Evolutionary conservation across 64 coral and sea anemone genomes (phyloP).

Genomic region (Acropora yongei): DNA sequence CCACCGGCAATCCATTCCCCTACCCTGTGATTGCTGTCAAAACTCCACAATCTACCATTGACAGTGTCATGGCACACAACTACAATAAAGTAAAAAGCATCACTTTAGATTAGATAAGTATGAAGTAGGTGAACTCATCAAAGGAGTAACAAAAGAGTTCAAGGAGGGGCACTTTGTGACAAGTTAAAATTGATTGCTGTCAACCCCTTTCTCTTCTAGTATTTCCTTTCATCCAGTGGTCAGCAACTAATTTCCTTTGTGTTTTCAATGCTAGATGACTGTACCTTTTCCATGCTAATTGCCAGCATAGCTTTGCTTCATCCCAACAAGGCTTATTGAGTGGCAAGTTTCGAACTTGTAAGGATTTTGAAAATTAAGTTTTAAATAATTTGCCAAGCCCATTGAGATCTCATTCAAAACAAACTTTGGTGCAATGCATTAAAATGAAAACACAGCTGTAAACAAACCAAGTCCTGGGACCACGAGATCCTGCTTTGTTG

Average conservation of each 20-base stretch:
- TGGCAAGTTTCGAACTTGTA: too few species aligned
- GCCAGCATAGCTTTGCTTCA: too few species aligned
- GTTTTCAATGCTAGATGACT: too few species aligned
- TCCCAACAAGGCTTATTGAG: too few species aligned
- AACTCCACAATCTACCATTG: conserved; percentile 80
- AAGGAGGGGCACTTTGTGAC: too few species aligned
- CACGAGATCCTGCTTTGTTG: conserved; percentile 47
- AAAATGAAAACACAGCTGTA: background rate
- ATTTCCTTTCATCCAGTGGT: too few species aligned
- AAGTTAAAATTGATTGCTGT: too few species aligned
- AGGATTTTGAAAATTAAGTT: background rate
- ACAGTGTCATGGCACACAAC: conserved; percentile 83
- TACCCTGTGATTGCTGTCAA: conserved; percentile 50
- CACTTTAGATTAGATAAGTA: too few species aligned
- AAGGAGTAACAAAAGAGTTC: too few species aligned
- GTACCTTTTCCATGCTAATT: too few species aligned
- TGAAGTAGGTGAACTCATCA: background rate
- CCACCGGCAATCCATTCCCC: conserved; percentile 80
- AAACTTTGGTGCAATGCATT: background rate
- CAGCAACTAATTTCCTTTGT: too few species aligned
- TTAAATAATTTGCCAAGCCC: background rate
- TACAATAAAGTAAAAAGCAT: background rate
- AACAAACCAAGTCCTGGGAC: conserved; percentile 67
- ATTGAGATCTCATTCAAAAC: background rate
- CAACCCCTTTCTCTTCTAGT: too few species aligned